Base-by-base conservation (phyloP, 2,888 invertebrate species). In the Stictocephala bisonia region DNA sequence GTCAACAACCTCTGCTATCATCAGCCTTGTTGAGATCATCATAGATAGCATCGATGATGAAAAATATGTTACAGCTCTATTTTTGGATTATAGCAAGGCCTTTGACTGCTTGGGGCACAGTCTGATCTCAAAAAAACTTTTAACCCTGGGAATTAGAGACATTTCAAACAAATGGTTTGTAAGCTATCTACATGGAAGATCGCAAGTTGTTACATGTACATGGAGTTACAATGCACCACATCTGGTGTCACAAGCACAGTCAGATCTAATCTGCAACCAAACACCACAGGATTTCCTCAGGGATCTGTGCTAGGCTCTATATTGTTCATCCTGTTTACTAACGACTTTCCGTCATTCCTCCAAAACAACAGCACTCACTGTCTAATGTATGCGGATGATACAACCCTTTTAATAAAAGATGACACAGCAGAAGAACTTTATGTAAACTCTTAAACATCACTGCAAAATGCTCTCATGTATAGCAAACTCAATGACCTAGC, bases 121-220 rank as follows among this genome's bases (percentile, higher is more conserved):
- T 4, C 24, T 18, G 6, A 22, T 51, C 51, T 7, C 24, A 51
- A 51, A 51, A 22, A 51, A 51, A 24, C 51, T 51, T 6, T 6
- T 7, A 22, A 7, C 4, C 18, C 51, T 51, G n/a, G 51, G 51
- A 51, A 24, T 51, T 7, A 22, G 24, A 51, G 51, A 22, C 4
- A 6, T 22, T 7, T 7, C 20, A 51, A 22, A 22, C 51, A 22
- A 51, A 24, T 51, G 51, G 51, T 51, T 51, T 51, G 51, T 22
- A 22, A 51, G 51, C 24, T 51, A 51, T 24, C 51, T 51, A n/a
- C 4, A 18, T 22, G 20, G 51, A 22, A 20, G 24, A 51, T n/a
- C 4, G 6, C 51, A 51, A 51, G 51, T 51, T 22, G 51, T 51
- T n/a, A n/a, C n/a, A n/a, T n/a, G n/a, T n/a, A n/a, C n/a, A n/a